phyloP scores from a whole-genome alignment of 2,113 vertebrate species.

The Calonectris borealis region DNA sequence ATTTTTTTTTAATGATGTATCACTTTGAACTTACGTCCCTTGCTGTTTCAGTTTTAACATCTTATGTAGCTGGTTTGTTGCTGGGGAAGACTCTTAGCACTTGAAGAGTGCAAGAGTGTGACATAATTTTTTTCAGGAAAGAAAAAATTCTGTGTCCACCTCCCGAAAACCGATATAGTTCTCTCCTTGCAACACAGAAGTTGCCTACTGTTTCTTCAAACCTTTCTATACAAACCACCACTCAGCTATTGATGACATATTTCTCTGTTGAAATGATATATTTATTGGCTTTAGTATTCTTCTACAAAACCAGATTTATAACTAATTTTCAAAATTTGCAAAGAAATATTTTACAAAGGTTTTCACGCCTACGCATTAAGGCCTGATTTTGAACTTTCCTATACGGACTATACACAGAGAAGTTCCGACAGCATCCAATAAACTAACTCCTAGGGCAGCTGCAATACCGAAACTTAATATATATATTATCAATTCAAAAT shows the following conservation, averaged over 20 bases:
- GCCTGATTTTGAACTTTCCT: neutral
- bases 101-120: neutral
- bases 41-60: neutral
- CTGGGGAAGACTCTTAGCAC: neutral
- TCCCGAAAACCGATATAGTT: fast-evolving
- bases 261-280: neutral
- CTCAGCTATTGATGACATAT: neutral
- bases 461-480: neutral
- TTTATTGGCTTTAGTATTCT: neutral
- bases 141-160: neutral
- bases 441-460: neutral
- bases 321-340: neutral
- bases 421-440: neutral
- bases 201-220: neutral
- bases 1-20: neutral
- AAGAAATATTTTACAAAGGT: neutral
- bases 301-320: neutral
- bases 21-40: neutral
- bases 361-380: neutral
- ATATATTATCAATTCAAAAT: neutral
- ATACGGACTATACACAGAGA: neutral
- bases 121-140: neutral
- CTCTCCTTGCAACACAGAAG: neutral
- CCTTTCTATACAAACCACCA: neutral
- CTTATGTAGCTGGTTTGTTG: neutral